Base-by-base conservation (phyloP, 2,113 vertebrate species). In the Irena cyanogastra region DNA sequence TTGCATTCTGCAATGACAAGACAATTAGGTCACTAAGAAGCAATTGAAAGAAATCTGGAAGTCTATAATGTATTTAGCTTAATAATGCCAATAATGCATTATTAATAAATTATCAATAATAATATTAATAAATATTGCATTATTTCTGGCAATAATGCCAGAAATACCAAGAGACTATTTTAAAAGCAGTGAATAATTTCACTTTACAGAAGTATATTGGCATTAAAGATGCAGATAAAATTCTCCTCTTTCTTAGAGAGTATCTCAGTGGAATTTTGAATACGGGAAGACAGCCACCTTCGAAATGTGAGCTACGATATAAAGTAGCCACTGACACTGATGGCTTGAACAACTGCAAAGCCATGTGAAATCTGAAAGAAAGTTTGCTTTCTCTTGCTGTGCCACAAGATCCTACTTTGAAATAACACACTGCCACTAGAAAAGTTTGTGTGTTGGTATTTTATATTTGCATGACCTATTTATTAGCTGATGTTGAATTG, bases 321-420 rank as follows among this genome's bases (percentile, higher is more conserved):
- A 96, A 91, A 42, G 77, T 96, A 91, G 89, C 90, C 85, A 75
- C 69, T 96, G 96, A 97, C 93, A 94, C 68, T 97, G 95, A 96
- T 96, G 95, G 89, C 81, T 95, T 95, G 83, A 97, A 95, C 97
- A 98, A 98, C 98, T 98, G 98, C 92, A 93, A 83, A 82, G 37
- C 66, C 57, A 64, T 94, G 33, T 72, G 68, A 97, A 96, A 91
- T 87, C 71, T 64, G 41, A 91, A 95, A 89, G 77, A 85, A 87
- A 71, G 39, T 56, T 86, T 77, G 23, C 22, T 87, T 87, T 89
- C 53, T 63, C 22, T 85, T 90, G 54, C 35, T 94, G 21, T 64
- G 49, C 44, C 27, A 92, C 21, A 64, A 93, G 44, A 88, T 27
- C 45, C 37, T 86, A 54, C 59, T 78, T 65, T 63, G 53, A 70